Conservation (phyloP, 2,888 invertebrate genomes). For the Sphaeridia pumilis region DNA sequence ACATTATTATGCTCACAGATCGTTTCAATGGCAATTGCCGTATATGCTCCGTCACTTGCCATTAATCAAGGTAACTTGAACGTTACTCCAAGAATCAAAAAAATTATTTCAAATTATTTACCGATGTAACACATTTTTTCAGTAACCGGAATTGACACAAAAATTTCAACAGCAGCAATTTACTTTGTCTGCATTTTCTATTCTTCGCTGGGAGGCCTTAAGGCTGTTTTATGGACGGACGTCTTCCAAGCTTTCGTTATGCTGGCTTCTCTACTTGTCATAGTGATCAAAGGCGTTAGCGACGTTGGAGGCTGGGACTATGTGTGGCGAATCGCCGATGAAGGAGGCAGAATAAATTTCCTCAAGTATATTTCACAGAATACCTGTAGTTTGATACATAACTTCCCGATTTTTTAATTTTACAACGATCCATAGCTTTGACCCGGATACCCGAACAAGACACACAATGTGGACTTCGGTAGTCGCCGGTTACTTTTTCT, state of each 20-base stretch:
- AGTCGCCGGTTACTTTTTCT: conserved; percentile 13
- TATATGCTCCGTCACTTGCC: conserved; percentile 77
- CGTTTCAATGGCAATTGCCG: conserved; percentile 55
- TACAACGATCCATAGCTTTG: conserved; percentile 15
- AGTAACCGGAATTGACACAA: conserved; percentile 72
- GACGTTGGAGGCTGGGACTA: conserved; percentile 52
- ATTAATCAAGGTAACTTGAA: conserved; percentile 58
- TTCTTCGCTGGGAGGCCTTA: conserved; percentile 68
- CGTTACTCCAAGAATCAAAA: conserved; percentile 42
- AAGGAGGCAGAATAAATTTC: conserved; percentile 56
- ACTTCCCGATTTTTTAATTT: background rate
- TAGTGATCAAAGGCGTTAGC: conserved; percentile 53
- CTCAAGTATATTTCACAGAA: conserved; percentile 51
- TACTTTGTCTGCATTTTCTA: conserved; percentile 86
- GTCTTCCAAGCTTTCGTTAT: conserved; percentile 62
- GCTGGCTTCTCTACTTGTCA: conserved; percentile 56
- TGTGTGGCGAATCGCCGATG: conserved; percentile 50
- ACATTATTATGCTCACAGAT: conserved; percentile 6
- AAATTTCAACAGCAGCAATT: conserved; percentile 64
- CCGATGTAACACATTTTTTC: conserved; percentile 35
- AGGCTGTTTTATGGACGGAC: conserved; percentile 71
- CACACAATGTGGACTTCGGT: conserved; percentile 17
- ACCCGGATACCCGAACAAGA: conserved; percentile 12
- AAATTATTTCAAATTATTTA: conserved; percentile 10
- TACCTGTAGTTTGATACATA: too few relatives aligned